Percentiles rank a stretch among this genome's conserved stretches.
Evolutionary conservation across 2,888 invertebrate species (phyloP).

Genomic region (Caenorhabditis auriculariae): DNA sequence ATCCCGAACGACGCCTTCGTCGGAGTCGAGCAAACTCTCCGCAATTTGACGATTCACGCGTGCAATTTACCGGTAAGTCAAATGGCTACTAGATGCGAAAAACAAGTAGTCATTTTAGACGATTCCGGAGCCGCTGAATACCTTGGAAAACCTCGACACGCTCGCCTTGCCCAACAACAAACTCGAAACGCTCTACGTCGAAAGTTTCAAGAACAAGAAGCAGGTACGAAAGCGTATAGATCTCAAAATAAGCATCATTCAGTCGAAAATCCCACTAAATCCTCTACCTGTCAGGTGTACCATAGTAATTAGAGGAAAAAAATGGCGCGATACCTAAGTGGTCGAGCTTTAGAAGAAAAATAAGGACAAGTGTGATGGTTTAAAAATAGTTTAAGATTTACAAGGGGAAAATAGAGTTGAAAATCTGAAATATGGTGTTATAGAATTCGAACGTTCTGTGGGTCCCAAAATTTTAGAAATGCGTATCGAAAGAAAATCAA

Average conservation of each 20-base stretch:
- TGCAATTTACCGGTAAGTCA: slow-evolving; percentile 40
- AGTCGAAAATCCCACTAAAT: not conserved
- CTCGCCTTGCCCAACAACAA: slow-evolving; percentile 33
- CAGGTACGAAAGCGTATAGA: slow-evolving; percentile 10
- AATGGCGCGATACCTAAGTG: not conserved
- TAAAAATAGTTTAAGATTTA: no score
- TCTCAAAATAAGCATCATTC: not conserved
- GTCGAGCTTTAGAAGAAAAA: no score
- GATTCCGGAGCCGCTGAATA: slow-evolving; percentile 26
- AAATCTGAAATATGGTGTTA: no score
- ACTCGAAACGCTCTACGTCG: slow-evolving; percentile 20
- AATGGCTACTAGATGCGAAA: not conserved
- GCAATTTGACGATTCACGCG: slow-evolving; percentile 48
- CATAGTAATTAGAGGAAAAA: not conserved
- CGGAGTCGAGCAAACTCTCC: slow-evolving; percentile 29
- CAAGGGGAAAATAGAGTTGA: no score
- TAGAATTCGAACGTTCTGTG: no score
- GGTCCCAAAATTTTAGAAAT: no score
- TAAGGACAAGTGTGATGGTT: no score
- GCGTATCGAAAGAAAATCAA: no score
- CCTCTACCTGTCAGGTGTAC: not conserved
- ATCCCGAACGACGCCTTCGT: slow-evolving; percentile 27
- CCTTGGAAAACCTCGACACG: slow-evolving; percentile 21
- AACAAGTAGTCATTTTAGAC: slow-evolving; percentile 9
- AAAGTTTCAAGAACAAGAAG: slow-evolving; percentile 31